A percentile compares a stretch with the other conserved stretches of the same genome.
Evolutionary conservation across 2,113 vertebrate genomes (phyloP).

Genomic region (Callithrix jacchus): DNA sequence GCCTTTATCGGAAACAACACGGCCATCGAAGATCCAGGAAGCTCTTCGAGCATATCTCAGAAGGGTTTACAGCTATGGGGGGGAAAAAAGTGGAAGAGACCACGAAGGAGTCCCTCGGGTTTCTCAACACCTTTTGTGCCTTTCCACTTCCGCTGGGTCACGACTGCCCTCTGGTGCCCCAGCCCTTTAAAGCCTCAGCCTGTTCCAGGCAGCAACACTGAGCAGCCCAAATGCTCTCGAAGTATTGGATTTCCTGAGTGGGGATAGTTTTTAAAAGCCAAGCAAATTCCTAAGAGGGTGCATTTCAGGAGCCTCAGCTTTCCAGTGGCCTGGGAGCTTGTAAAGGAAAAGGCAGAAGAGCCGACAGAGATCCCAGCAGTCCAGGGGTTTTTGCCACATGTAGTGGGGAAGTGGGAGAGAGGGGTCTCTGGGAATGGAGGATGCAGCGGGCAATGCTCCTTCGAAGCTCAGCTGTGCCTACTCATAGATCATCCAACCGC

Average conservation of each 20-base stretch:
- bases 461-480: accelerated
- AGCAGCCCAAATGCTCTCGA: accelerated
- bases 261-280: not conserved
- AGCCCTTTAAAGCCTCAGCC: not conserved
- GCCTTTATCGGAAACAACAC: no score
- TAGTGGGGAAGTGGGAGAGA: no score
- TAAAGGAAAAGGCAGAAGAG: no score
- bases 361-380: not conserved
- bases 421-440: no score
- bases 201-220: not conserved
- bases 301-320: not conserved
- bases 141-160: not conserved
- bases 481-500: no score
- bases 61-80: no score
- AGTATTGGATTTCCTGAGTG: accelerated
- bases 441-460: no score
- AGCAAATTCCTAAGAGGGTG: not conserved
- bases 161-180: accelerated
- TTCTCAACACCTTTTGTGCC: accelerated
- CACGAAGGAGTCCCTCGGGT: not conserved
- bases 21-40: no score
- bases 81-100: not conserved
- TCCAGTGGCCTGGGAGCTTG: no score
- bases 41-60: no score
- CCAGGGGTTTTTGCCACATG: not conserved